These are phyloP conservation scores for Fistularia tabacaria DNA, from an alignment of 2,797 vertebrate species.

Conservation along the genomic window DNA sequence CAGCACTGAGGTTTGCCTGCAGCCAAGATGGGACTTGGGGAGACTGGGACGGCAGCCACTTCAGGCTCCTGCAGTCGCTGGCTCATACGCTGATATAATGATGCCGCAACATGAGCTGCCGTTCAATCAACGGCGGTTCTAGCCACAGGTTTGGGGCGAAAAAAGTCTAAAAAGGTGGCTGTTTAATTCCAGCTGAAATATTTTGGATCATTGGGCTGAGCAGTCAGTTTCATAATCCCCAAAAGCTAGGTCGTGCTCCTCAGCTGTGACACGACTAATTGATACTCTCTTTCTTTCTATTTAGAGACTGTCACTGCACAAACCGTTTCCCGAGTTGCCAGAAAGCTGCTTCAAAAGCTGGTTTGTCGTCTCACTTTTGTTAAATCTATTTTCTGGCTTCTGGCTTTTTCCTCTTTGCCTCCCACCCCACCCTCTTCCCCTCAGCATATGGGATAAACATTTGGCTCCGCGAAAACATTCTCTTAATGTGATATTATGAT, in stretches of 20 bases:
- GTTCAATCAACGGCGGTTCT: not conserved
- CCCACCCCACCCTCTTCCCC: conserved; percentile 24
- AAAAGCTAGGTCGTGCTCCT: too few species aligned
- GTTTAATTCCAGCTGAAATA: too few species aligned
- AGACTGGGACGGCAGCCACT: too few species aligned
- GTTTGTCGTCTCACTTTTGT: conserved; percentile 37
- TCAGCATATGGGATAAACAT: conserved; percentile 69
- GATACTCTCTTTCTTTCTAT: too few species aligned
- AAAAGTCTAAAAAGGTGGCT: too few species aligned
- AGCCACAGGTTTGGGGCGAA: conserved; percentile 3
- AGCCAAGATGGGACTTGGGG: conserved; percentile 37
- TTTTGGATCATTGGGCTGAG: too few species aligned
- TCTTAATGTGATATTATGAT: conserved; percentile 68
- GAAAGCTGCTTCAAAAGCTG: conserved; percentile 3
- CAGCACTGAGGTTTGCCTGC: conserved; percentile 22
- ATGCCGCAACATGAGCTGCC: conserved; percentile 18
- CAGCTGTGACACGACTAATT: too few species aligned
- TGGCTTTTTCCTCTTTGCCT: conserved; percentile 9
- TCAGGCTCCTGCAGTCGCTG: conserved; percentile 6
- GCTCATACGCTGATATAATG: conserved; percentile 7
- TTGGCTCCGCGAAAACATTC: conserved; percentile 45
- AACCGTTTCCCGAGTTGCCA: too few species aligned
- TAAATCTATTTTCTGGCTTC: conserved; percentile 25
- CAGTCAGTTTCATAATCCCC: too few species aligned
- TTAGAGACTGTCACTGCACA: too few species aligned